A percentile compares a stretch with the other conserved stretches of the same genome.
phyloP scores from a whole-genome alignment of 2,797 vertebrate species.

The Dermochelys coriacea region DNA sequence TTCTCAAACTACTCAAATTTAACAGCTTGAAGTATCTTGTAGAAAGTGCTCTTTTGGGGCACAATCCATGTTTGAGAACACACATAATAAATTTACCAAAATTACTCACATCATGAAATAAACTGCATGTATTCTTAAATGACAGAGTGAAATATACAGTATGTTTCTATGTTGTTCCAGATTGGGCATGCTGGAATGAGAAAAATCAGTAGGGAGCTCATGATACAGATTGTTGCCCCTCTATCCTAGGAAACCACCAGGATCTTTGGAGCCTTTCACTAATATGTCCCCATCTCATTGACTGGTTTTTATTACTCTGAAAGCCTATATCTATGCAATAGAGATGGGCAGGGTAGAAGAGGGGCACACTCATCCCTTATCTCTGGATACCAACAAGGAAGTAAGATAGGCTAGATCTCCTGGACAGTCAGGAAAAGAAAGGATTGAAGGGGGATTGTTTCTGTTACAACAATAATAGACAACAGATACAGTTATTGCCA shows the following conservation, averaged over 20 bases:
- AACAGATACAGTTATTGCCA: background rate
- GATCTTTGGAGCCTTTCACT: background rate
- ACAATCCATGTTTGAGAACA: background rate
- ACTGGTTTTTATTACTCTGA: background rate
- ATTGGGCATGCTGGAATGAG: background rate
- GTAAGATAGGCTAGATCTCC: background rate
- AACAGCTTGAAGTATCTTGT: background rate
- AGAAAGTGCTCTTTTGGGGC: background rate
- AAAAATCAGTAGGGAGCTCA: background rate
- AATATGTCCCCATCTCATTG: background rate
- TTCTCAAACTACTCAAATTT: background rate
- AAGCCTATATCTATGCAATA: background rate
- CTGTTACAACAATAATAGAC: background rate
- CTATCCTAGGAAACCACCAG: background rate
- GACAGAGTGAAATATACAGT: background rate
- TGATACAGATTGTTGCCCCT: background rate
- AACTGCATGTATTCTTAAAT: background rate
- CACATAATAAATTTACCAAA: background rate
- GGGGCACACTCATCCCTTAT: background rate
- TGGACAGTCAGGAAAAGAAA: background rate
- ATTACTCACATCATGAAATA: background rate
- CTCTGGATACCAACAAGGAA: too few species aligned
- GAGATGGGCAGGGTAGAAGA: background rate
- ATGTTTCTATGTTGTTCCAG: background rate
- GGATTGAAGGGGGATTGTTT: background rate